Percentiles rank a stretch among this genome's conserved stretches.
Evolutionary conservation across 2,888 invertebrate species (phyloP).

Genomic region (Stenchaetothrips biformis): DNA sequence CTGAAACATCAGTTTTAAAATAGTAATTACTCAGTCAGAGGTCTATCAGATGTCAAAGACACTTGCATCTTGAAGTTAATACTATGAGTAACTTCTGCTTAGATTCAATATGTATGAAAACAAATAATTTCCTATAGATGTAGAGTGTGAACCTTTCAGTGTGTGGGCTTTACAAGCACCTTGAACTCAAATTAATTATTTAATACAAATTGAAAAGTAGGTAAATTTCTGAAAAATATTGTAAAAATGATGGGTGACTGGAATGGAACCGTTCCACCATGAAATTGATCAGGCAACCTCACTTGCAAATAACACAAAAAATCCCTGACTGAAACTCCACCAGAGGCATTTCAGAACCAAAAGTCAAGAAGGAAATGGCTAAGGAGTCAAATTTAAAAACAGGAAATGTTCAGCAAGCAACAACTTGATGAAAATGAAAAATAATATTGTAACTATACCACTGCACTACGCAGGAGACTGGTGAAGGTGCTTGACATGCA

Average conservation of each 20-base stretch:
- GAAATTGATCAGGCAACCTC: too few relatives aligned
- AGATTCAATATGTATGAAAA: neutral
- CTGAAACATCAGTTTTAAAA: conserved; percentile 39
- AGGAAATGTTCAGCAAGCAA: conserved; percentile 38
- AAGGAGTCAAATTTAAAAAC: conserved; percentile 34
- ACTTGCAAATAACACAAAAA: too few relatives aligned
- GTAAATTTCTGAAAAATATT: neutral
- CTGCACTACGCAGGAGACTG: neutral
- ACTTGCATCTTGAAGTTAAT: neutral
- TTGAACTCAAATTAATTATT: too few relatives aligned
- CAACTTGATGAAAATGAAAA: conserved; percentile 36
- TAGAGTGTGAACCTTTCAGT: neutral
- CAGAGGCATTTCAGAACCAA: conserved; percentile 21
- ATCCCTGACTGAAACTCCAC: too few relatives aligned
- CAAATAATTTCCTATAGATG: conserved; percentile 26
- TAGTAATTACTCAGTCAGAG: neutral
- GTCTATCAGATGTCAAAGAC: neutral
- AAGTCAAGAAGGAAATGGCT: conserved; percentile 37
- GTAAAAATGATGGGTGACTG: too few relatives aligned
- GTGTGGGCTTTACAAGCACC: neutral
- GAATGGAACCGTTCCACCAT: too few relatives aligned
- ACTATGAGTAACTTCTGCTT: neutral
- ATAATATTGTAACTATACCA: neutral
- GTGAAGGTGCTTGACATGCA: conserved; percentile 1
- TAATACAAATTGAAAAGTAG: too few relatives aligned